Base-by-base conservation (phyloP, 2,888 invertebrate species). In the Agrochola lota region DNA sequence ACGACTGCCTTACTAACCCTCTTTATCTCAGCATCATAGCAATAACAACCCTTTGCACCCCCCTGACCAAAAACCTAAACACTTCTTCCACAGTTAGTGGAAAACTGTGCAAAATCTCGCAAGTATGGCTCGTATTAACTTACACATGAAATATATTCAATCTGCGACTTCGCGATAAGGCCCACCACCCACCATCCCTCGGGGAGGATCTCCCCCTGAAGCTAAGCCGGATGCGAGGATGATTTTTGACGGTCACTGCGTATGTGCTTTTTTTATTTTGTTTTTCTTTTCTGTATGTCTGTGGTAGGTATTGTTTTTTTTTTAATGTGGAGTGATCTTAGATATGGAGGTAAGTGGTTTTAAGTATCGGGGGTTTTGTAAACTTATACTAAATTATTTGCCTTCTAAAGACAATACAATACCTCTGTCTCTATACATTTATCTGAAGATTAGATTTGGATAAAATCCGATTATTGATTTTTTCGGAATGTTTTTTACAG, bases 101-200 rank as follows among this genome's bases (percentile, higher is more conserved):
- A 85, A 90, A 88, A 87, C 86, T 89, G 89, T 83, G 85, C 83
- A 90, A 91, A 92, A 91, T 92, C 90, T 91, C 90, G 71, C 86
- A 90, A 92, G 89, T 90, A 85, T 88, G 79, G 92, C 89, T 91
- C 92, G 91, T 90, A 93, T 92, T 93, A 93, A 94, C 91, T 93
- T 94, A 95, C 97, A 97, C 97, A 97, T 97, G 97, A 97, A 97
- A 97, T 97, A 97, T 97, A 97, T 97, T 97, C 97, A 97, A 97
- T 97, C 97, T 97, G 97, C 96, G 96, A 95, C 94, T 95, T 90
- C 87, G 94, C 95, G 97, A 98, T 98, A 97, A 97, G 97, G 74
- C 90, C 88, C 90, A 90, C 91, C 91, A 90, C 88, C 89, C 86
- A 73, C 83, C 86, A 69, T 83, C 81, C 75, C 77, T 15, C 3